phyloP scores from a whole-genome alignment of 2,888 invertebrate genomes.

The Psylliodes chrysocephalus region DNA sequence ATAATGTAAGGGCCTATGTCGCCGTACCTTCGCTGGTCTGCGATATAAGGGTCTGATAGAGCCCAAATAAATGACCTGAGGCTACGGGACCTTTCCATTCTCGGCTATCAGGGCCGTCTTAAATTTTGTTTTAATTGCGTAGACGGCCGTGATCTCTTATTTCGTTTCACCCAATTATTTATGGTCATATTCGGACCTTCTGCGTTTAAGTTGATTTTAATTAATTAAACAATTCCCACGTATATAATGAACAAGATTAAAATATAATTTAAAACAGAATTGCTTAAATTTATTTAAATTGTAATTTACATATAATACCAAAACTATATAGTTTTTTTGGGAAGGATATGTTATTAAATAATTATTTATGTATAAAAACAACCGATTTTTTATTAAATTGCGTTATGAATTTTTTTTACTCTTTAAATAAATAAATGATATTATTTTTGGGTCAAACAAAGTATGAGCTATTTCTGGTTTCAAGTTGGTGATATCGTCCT shows the following conservation, averaged over 20 bases:
- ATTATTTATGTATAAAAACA: too few species aligned
- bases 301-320: conserved; percentile 11
- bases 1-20: conserved; percentile 36
- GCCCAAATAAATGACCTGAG: conserved; percentile 55
- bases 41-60: conserved; percentile 42
- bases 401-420: too few species aligned
- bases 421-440: too few species aligned
- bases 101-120: conserved; percentile 47
- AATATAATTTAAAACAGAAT: conserved; percentile 5
- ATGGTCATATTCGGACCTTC: not conserved
- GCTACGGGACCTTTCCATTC: conserved; percentile 47
- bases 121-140: not conserved
- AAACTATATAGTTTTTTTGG: not conserved
- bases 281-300: not conserved
- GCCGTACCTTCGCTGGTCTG: conserved; percentile 32
- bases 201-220: not conserved
- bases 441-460: too few species aligned
- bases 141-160: not conserved
- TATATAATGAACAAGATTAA: conserved; percentile 1
- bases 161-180: not conserved
- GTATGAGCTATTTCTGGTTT: too few species aligned
- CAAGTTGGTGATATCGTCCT: too few species aligned
- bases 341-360: not conserved
- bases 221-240: not conserved
- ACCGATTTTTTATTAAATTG: too few species aligned